Evolutionary conservation across 2,113 vertebrate genomes (phyloP), one percentile per base, ranked within the genome.

Genomic region (Sinocyclocheilus grahami): DNA sequence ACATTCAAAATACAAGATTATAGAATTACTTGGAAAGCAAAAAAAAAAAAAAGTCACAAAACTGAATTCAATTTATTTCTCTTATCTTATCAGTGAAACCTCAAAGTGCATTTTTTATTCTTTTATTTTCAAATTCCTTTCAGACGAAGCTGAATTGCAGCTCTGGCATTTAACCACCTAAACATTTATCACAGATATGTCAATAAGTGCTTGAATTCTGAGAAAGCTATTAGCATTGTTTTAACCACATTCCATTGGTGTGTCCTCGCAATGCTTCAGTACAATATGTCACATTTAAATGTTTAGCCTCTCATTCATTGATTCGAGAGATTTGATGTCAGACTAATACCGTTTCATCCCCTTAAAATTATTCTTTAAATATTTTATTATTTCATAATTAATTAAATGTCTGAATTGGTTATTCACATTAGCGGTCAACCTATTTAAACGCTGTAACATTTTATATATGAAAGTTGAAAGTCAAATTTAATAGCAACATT

Each of bases 41-140:
- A 60, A 5, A 18, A 22, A 5, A 18, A 22, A 46, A 46, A 9
- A 60, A 22, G 6, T 60, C 51, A 55, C 51, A 55, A 18, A 46
- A 16, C 2, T 60, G 7, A 60, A 9, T 9, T 5, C 14, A 60
- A 60, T 20, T 58, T 12, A 20, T 58, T 58, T 58, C 0, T 60
- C 2, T 58, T 58, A 58, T 58, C 5, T 6, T 58, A 13, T 63
- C 10, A 27, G 62, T 11, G 14, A 74, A 80, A 82, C 39, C 84
- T 84, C 60, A 83, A 74, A 86, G 81, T 84, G 62, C 53, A 67
- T 87, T 90, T 90, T 13, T 84, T 71, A 86, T 86, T 71, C 62
- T 24, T 82, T 87, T 87, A 84, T 84, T 88, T 42, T 62, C 55
- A 69, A 27, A 67, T 33, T 63, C 8, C 65, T 76, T 76, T 86